Evolutionary conservation across 2,888 invertebrate genomes (phyloP).

Genomic region (Eupeodes latifasciatus): DNA sequence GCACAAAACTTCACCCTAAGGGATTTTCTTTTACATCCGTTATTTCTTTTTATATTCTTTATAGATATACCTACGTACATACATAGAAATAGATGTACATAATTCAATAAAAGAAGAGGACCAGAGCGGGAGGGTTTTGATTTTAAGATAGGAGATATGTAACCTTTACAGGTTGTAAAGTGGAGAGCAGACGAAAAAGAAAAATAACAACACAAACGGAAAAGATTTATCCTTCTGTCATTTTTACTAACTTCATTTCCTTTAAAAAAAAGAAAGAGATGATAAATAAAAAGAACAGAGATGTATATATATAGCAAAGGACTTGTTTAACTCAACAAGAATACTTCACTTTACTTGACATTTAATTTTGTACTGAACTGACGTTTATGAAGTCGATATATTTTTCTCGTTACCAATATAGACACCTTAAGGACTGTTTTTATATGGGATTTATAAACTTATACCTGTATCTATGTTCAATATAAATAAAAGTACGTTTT

Average conservation of each 20-base stretch:
- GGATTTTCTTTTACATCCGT: conserved; percentile 45
- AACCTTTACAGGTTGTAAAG: conserved; percentile 20
- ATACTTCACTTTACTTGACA: conserved; percentile 46
- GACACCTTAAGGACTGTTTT: not conserved
- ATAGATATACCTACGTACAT: not conserved
- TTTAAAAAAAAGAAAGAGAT: conserved; percentile 2
- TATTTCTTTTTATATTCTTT: conserved; percentile 8
- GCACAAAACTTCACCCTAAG: conserved; percentile 36
- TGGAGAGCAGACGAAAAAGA: not conserved
- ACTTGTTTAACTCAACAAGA: conserved; percentile 18
- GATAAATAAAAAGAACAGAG: not conserved
- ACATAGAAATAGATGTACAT: not conserved
- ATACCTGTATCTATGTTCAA: not conserved
- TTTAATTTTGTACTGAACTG: conserved; percentile 45
- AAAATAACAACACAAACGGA: not conserved
- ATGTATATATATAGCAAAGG: not conserved
- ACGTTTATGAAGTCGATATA: conserved; percentile 33
- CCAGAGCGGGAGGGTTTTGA: conserved; percentile 1
- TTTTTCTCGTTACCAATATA: conserved; percentile 31
- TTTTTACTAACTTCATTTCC: conserved; percentile 60
- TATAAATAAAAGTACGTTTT: not conserved
- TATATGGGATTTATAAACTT: not conserved
- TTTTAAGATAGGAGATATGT: conserved; percentile 10
- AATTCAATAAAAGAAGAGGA: conserved; percentile 40
- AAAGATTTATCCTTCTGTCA: conserved; percentile 55